Percentiles rank a stretch among this genome's conserved stretches.
These are phyloP conservation scores for Argyrosomus regius DNA, from an alignment of 2,797 vertebrate species.

Conservation along the genomic window DNA sequence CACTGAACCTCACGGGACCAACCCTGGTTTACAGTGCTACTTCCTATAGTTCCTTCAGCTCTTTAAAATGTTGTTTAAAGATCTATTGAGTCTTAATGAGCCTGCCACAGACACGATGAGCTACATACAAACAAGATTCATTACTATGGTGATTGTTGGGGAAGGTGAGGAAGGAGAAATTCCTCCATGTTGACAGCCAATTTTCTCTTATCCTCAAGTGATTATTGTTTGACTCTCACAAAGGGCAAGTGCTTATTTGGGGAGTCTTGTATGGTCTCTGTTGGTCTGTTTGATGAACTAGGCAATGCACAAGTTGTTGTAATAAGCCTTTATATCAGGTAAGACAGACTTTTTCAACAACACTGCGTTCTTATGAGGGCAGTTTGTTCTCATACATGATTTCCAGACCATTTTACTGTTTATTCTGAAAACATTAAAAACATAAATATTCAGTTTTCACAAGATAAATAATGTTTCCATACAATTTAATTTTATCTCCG, in stretches of 20 bases:
- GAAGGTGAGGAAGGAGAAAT: slow-evolving; percentile 47
- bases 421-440: slow-evolving; percentile 47
- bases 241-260: slow-evolving; percentile 27
- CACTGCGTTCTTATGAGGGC: background rate
- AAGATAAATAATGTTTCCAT: slow-evolving; percentile 12
- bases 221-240: slow-evolving; percentile 37
- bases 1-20: slow-evolving; percentile 10
- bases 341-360: slow-evolving; percentile 11
- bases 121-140: slow-evolving; percentile 66
- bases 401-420: slow-evolving; percentile 33
- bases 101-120: slow-evolving; percentile 53
- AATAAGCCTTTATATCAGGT: slow-evolving; percentile 5
- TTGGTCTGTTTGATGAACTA: slow-evolving; percentile 29
- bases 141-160: slow-evolving; percentile 41
- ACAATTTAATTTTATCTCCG: slow-evolving; percentile 38
- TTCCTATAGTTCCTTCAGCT: slow-evolving; percentile 1
- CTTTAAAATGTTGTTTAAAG: slow-evolving; percentile 20
- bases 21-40: background rate
- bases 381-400: slow-evolving; percentile 36
- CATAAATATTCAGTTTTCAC: slow-evolving; percentile 24
- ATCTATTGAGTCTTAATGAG: slow-evolving; percentile 51
- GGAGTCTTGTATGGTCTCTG: slow-evolving; percentile 1
- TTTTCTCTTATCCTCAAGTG: slow-evolving; percentile 38
- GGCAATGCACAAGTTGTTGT: slow-evolving; percentile 5
- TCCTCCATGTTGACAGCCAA: slow-evolving; percentile 59